These are phyloP conservation scores for Nyleta sp. DNA, from an alignment of 2,888 invertebrate genomes.

Conservation along the genomic window DNA sequence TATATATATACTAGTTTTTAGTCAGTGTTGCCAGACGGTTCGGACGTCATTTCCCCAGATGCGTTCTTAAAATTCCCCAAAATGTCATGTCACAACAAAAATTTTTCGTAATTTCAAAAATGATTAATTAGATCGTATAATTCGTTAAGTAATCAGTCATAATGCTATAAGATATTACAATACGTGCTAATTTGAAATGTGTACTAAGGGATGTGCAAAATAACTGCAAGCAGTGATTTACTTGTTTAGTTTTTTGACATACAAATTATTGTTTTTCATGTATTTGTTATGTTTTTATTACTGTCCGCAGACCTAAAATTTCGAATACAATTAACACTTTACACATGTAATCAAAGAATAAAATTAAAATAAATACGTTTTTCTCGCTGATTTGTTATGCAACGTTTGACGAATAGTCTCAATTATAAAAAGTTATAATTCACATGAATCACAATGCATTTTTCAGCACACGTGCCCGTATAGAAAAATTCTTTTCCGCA, in stretches of 20 bases:
- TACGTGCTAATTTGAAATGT: not conserved
- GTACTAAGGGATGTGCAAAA: too few species aligned
- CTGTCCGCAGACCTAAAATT: not conserved
- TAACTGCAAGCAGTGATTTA: too few species aligned
- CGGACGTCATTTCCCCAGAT: conserved; percentile 10
- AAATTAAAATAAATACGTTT: conserved; percentile 10
- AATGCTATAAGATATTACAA: not conserved
- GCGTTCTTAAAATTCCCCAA: conserved; percentile 11
- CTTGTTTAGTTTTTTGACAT: too few species aligned
- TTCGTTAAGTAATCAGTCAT: too few species aligned
- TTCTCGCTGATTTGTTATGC: not conserved
- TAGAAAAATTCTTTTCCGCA: too few species aligned
- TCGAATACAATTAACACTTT: conserved; percentile 4
- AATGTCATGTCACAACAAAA: conserved; percentile 7
- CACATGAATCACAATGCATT: not conserved
- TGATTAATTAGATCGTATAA: not conserved
- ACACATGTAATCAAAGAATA: conserved; percentile 17
- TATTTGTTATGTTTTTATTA: not conserved
- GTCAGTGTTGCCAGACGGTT: not conserved
- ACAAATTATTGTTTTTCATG: not conserved
- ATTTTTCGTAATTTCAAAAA: conserved; percentile 2
- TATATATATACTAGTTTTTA: too few species aligned
- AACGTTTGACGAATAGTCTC: not conserved
- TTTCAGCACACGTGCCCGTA: too few species aligned
- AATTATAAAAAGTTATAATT: not conserved